phyloP scores from a whole-genome alignment of 2,888 invertebrate genomes.

The Dynastes tityus region DNA sequence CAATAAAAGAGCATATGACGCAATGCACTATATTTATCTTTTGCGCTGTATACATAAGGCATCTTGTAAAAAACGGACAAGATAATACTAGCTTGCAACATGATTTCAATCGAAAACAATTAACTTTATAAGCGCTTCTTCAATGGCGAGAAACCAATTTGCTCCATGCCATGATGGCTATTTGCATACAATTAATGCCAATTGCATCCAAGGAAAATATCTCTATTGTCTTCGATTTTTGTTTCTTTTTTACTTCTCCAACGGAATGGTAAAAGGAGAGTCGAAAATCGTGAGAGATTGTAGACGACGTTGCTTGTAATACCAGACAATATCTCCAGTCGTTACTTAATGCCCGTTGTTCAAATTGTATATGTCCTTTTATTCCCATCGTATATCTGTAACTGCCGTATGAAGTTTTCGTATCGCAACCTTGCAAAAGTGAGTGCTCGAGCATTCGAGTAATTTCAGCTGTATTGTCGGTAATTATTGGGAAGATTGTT shows the following conservation, averaged over 20 bases:
- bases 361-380: neutral
- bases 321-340: constrained; percentile 8
- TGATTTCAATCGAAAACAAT: constrained; percentile 20
- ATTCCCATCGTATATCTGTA: constrained; percentile 5
- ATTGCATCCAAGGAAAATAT: constrained; percentile 21
- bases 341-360: constrained; percentile 8
- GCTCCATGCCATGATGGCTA: constrained; percentile 1
- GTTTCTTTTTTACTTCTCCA: neutral
- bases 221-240: constrained; percentile 20
- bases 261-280: neutral
- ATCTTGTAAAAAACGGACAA: neutral
- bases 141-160: constrained; percentile 25
- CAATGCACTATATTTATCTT: neutral
- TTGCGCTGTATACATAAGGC: neutral
- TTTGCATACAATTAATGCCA: constrained; percentile 25
- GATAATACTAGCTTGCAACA: neutral
- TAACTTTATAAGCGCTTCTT: constrained; percentile 20
- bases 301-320: neutral
- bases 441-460: neutral
- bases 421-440: neutral
- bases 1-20: neutral
- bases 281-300: constrained; percentile 25
- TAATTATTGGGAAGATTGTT: constrained; percentile 27
- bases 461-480: constrained; percentile 10
- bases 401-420: neutral